Evolutionary conservation across 2,888 invertebrate species (phyloP), one percentile per base, ranked within the genome.

Genomic region (Tenthredo scrophulariae): DNA sequence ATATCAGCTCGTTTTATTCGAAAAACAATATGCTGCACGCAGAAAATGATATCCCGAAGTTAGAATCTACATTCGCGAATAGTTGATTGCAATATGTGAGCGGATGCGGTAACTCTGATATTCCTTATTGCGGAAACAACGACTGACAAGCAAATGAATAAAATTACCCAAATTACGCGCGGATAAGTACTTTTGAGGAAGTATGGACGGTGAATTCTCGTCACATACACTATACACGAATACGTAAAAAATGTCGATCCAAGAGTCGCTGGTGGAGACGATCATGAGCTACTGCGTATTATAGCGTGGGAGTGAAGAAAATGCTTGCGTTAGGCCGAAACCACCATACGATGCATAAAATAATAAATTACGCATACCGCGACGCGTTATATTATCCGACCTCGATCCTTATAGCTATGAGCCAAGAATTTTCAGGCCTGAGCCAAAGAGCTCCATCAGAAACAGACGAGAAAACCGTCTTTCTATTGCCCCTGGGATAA

Each of bases 361-460:
- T 89, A 89, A 90, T 89, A 89, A 90, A 90, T 91, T 89, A 67
- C 84, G 87, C 87, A 88, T 87, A 85, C 85, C 84, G 82, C 79
- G 85, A 85, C 86, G 87, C 87, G 88, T 89, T 88, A 87, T 75
- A 22, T 29, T 77, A 85, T 85, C 84, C 89, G 91, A 89, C 89
- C 89, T 87, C 89, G 88, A 89, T 91, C 88, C 86, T 85, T 80
- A 82, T 80, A 82, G 18, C 7, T 70, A 37, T 86, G 87, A 89
- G 90, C 91, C 91, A 91, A 91, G 89, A 90, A 88, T 89, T 88
- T 88, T 87, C 86, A 89, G 87, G 84, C 87, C 84, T 85, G 89
- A 91, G 91, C 91, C 91, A 91, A 91, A 91, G 88, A 88, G 86
- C 87, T 89, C 86, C 58, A 85, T 89, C 86, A 84, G 80, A 62